Evolutionary conservation across 2,888 invertebrate genomes (phyloP), one percentile per base, ranked within the genome.

Genomic region (Eumerus sabulonum): DNA sequence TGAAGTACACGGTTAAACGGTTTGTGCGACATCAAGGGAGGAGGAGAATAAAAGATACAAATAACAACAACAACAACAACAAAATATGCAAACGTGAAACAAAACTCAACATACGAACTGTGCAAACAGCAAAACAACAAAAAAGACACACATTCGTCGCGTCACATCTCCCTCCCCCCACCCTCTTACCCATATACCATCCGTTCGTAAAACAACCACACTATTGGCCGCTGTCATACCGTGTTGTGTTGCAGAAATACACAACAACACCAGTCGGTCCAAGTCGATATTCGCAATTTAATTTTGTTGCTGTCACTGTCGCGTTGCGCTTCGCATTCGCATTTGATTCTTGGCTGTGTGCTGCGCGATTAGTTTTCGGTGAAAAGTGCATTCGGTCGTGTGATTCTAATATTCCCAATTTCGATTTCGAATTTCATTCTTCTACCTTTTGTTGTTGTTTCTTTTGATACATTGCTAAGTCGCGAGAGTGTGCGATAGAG

Each of bases 11-110:
- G n/a, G n/a, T n/a, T 27, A 27, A 27, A 7, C 27, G 27, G n/a
- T n/a, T n/a, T 27, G 27, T 27, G 27, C 3, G 53, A 27, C 47
- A 18, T 12, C 11, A 35, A 27, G 7, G 3, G 27, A 2, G 3
- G 27, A 2, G 27, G 27, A 27, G 27, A 27, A 7, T 1, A 50
- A 57, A 53, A 47, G 16, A 59, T 59, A 60, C 14, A 9, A 18
- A 48, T 36, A 59, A 18, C 19, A 12, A n/a, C n/a, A 62, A 59
- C 14, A 47, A 67, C 16, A n/a, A n/a, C 16, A 50, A 57, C 47
- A 77, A 73, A 73, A 48, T 68, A 79, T 79, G 79, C 79, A 79
- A 79, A 79, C 74, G 74, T 79, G 60, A 79, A 74, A 71, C 68
- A 79, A 68, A 74, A 64, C 68, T 59, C 68, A 27, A 27, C 27